Base-by-base conservation (phyloP, 2,888 invertebrate genomes). In the Oeneis ivallda region DNA sequence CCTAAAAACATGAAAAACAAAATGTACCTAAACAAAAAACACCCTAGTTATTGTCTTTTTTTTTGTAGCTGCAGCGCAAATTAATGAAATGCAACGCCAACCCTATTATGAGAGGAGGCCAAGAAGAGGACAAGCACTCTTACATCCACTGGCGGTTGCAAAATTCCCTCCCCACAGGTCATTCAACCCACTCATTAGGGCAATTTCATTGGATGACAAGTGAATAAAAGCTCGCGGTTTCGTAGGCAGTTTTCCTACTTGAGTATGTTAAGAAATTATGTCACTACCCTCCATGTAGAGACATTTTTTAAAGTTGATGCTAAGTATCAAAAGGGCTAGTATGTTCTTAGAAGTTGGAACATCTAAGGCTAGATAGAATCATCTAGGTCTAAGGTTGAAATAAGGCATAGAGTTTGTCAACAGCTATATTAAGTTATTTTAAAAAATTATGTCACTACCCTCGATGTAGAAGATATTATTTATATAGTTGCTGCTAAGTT, bases 161-260 rank as follows among this genome's bases (percentile, higher is more conserved):
- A 81, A 83, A 84, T 83, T 81, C 78, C 74, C 81, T 78, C 78
- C 70, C 71, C 73, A 71, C 70, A 76, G 82, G 80, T 81, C 82
- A 77, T 73, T 80, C 80, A 81, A 79, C 81, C 79, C 79, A 73
- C 79, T 84, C 83, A 83, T 83, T 83, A 84, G 75, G 75, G 79
- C 80, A 81, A 81, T 77, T 77, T 75, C 73, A 77, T 77, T 76
- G 72, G 70, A 69, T 74, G 74, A 76, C 76, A 74, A 69, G 71
- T 69, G 67, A 72, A 60, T 60, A 60, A 60, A 49, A 37, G 34
- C 49, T 37, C 37, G 13, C 17, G 60, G 13, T 47, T 43, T 43
- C 10, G 41, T 13, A 37, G 41, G 41, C 41, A 43, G 41, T 43
- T 60, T 59, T 39, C 49, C 60, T 19, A 39, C 60, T 50, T 26